phyloP scores from a whole-genome alignment of 1,140 invertebrate species.

The Drosophila punjabiensis region DNA sequence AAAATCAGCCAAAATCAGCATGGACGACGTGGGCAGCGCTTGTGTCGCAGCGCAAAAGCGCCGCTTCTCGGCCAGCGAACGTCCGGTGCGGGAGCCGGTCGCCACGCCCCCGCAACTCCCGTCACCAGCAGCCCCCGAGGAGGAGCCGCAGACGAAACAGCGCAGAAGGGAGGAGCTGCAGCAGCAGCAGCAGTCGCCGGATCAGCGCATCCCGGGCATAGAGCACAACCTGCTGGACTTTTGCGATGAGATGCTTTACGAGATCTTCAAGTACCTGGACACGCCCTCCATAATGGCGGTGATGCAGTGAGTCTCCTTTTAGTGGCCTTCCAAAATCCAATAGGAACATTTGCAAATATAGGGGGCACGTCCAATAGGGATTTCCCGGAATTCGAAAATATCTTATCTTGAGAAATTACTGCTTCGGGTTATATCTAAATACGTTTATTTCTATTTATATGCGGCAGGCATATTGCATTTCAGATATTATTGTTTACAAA shows the following conservation, averaged over 20 bases:
- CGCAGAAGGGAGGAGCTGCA: slow-evolving; percentile 48
- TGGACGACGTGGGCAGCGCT: slow-evolving; percentile 64
- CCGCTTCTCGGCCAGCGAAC: slow-evolving; percentile 57
- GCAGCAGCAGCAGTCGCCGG: slow-evolving; percentile 8
- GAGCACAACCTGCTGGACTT: slow-evolving; percentile 65
- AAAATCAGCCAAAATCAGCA: slow-evolving; percentile 19
- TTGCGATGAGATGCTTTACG: slow-evolving; percentile 86
- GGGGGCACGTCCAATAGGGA: background rate
- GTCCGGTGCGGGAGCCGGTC: slow-evolving; percentile 8
- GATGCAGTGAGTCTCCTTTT: slow-evolving; percentile 84
- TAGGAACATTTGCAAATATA: too few relatives aligned
- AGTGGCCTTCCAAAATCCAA: background rate
- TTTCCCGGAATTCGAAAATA: background rate
- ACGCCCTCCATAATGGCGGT: slow-evolving; percentile 86
- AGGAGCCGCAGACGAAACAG: slow-evolving; percentile 54
- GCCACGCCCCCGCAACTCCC: slow-evolving; percentile 13
- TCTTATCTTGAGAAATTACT: background rate
- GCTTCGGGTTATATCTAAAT: background rate
- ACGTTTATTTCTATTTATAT: background rate
- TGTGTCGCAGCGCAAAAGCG: slow-evolving; percentile 65
- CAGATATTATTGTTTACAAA: background rate
- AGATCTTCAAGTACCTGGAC: slow-evolving; percentile 86
- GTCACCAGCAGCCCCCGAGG: slow-evolving; percentile 6
- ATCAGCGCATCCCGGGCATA: slow-evolving; percentile 1
- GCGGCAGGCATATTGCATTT: background rate